These are phyloP conservation scores for Sardina pilchardus DNA, from an alignment of 2,113 vertebrate genomes.

Conservation along the genomic window DNA sequence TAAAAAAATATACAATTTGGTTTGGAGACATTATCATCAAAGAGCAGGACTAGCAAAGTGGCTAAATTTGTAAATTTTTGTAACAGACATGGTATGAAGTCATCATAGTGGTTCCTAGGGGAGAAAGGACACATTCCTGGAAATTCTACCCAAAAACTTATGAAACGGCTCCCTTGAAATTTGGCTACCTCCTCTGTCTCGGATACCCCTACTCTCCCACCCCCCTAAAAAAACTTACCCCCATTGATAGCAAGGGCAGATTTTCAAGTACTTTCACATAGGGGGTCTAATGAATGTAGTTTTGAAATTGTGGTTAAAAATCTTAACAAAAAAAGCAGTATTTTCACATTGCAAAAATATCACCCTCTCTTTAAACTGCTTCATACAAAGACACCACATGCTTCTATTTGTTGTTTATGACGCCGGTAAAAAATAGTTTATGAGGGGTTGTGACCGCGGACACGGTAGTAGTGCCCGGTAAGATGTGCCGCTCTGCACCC, in stretches of 20 bases:
- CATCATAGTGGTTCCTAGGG: background rate
- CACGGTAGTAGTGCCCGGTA: conserved; percentile 11
- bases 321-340: background rate
- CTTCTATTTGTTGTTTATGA: conserved; percentile 26
- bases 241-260: background rate
- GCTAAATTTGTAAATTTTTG: conserved; percentile 20
- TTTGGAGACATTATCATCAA: conserved; percentile 48
- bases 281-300: background rate
- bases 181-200: background rate
- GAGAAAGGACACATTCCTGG: background rate
- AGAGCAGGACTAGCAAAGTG: conserved; percentile 29
- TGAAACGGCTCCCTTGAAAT: background rate
- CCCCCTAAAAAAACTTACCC: background rate
- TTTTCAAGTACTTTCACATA: background rate
- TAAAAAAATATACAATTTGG: conserved; percentile 61
- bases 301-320: background rate
- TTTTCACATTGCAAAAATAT: conserved; percentile 14
- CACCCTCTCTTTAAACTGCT: background rate
- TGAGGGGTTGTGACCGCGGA: background rate
- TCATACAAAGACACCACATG: background rate
- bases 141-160: background rate
- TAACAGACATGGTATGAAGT: conserved; percentile 13
- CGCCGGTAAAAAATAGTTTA: conserved; percentile 6
- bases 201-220: background rate
- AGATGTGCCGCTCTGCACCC: background rate